Base-by-base conservation (phyloP, 2,113 vertebrate genomes). In the Gnathonemus echidnorhynchus region DNA sequence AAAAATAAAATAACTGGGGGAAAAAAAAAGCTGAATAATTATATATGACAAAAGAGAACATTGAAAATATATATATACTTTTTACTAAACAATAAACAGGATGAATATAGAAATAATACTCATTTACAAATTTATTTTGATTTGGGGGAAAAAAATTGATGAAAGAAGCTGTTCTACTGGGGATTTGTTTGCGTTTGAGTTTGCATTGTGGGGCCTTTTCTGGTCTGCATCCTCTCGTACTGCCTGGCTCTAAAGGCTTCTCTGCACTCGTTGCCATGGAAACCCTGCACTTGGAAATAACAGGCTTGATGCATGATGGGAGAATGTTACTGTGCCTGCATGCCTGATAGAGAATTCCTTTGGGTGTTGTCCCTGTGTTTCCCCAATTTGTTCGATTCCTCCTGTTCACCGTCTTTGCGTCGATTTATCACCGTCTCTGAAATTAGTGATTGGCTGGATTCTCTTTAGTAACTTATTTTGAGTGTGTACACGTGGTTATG, bases 201-300 rank as follows among this genome's bases (percentile, higher is more conserved):
- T 98, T 99, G 98, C 98, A 98, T 98, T 98, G 97, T 98, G 97
- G 96, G 97, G 96, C 97, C 95, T 96, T 97, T 96, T 97, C 97
- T 97, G 97, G 96, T 96, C 97, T 97, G 98, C 98, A 98, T 98
- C 97, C 96, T 96, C 97, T 97, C 97, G 97, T 98, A 97, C 97
- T 97, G 98, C 98, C 98, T 97, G 98, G 96, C 96, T 95, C 93
- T 91, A 90, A 95, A 93, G 90, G 93, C 96, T 98, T 96, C 95
- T 95, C 95, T 98, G 98, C 97, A 98, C 95, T 95, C 96, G 96
- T 97, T 96, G 97, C 97, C 97, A 98, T 98, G 97, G 95, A 97
- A 97, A 98, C 95, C 96, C 96, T 96, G 97, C 96, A 96, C 94
- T 96, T 95, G 95, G 94, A 96, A 96, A 96, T 95, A 95, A 93